These are phyloP conservation scores for Crepidodera aurea DNA, from an alignment of 2,888 invertebrate genomes.

Conservation along the genomic window DNA sequence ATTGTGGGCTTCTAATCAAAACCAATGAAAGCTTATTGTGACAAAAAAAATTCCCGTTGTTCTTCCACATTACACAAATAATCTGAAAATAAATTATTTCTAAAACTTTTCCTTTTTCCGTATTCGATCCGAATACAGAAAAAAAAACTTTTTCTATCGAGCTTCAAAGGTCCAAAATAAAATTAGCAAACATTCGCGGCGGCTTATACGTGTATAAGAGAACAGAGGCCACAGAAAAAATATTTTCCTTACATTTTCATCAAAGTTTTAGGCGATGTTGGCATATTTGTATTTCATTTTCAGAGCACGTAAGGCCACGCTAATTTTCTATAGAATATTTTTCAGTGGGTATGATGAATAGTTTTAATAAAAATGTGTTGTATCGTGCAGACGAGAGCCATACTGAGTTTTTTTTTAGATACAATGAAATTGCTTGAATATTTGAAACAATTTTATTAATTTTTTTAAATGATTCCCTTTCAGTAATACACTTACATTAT, in stretches of 20 bases:
- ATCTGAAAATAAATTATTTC: no score
- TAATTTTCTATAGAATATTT: constrained; percentile 27
- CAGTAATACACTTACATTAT: no score
- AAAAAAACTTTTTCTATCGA: not conserved
- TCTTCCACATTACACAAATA: no score
- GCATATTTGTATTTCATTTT: constrained; percentile 29
- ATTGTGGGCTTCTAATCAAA: no score
- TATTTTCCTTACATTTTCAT: constrained; percentile 29
- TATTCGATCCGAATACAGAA: not conserved
- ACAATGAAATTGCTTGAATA: no score
- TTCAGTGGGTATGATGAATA: constrained; percentile 12
- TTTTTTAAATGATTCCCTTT: no score
- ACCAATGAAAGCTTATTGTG: no score
- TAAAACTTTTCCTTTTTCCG: not conserved
- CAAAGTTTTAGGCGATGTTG: constrained; percentile 18
- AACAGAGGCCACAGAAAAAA: constrained; percentile 17
- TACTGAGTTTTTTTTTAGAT: no score
- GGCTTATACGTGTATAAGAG: no score
- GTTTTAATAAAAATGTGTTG: constrained; percentile 27
- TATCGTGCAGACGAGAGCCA: no score
- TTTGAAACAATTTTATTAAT: no score
- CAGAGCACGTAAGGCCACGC: constrained; percentile 21
- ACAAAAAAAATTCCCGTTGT: no score
- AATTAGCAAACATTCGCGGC: constrained; percentile 15
- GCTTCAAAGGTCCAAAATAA: constrained; percentile 2